Percentiles rank a stretch among this genome's conserved stretches.
Evolutionary conservation across 2,888 invertebrate genomes (phyloP).

Genomic region (Andrena hattorfiana): DNA sequence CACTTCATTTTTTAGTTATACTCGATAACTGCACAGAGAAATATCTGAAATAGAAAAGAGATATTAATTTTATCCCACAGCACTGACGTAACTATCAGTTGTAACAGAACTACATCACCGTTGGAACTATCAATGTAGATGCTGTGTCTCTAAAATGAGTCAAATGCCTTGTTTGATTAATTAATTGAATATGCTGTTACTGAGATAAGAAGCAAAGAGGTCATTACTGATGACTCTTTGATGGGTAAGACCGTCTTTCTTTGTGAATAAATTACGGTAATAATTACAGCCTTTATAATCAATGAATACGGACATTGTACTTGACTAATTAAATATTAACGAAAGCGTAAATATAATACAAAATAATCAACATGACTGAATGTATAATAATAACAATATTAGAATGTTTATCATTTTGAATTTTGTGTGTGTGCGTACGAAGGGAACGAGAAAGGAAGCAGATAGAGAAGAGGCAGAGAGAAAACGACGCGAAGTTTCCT

Average conservation of each 20-base stretch:
- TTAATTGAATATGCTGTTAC: constrained; percentile 79
- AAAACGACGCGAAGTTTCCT: not conserved
- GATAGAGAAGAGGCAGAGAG: not conserved
- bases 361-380: not conserved
- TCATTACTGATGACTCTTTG: constrained; percentile 79
- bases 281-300: constrained; percentile 35
- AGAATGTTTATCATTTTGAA: not conserved
- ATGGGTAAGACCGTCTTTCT: constrained; percentile 61
- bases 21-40: not conserved
- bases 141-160: constrained; percentile 41
- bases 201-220: constrained; percentile 78
- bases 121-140: constrained; percentile 20
- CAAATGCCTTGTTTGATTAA: constrained; percentile 62
- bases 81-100: not conserved
- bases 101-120: constrained; percentile 15
- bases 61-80: constrained; percentile 12
- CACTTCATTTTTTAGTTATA: constrained; percentile 55
- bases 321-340: constrained; percentile 3
- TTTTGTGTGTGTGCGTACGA: not conserved
- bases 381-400: not conserved
- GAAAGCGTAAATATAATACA: not conserved
- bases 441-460: not conserved
- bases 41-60: constrained; percentile 51
- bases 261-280: constrained; percentile 64
- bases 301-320: constrained; percentile 4